Base-by-base conservation (phyloP, 2,797 vertebrate species). In the Melanotaenia pygmaea region DNA sequence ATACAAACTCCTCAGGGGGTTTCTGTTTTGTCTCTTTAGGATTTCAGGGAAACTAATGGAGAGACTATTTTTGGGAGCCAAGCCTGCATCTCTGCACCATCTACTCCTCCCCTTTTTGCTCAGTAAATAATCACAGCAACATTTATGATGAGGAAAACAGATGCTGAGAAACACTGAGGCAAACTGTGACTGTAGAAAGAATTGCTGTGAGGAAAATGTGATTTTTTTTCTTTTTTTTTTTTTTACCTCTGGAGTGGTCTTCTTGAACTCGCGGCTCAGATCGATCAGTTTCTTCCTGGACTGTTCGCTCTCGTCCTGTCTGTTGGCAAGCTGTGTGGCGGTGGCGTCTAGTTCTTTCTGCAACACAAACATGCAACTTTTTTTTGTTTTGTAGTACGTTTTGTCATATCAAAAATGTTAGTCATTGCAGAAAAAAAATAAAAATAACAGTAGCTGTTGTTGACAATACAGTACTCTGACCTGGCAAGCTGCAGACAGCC, bases 201-300 rank as follows among this genome's bases (percentile, higher is more conserved):
- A 75, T 47, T 2, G 62, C 5, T 4, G 54, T 67, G 68, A 59
- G 60, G 60, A 69, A 77, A 34, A 69, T 79, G 57, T 1, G 60
- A 67, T 73, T 63, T 59, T 75, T 96, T 97, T 32, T 30, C 28
- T 32, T 28, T 1, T 28, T 28, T 28, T 30, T 73, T 63, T 59
- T 74, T 96, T 97, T 94, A 99, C 98, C 96, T 99, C 98, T 85
- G 98, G 96, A 93, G 98, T 99, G 96, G 96, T 99, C 91, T 99
- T 99, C 95, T 99, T 99, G 94, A 99, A 99, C 91, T 99, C 97
- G 2, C 98, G 96, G 94, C 98, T 99, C 94, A 99, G 97, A 91
- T 99, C 98, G 81, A 99, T 98, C 77, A 99, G 94, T 65, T 92
- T 94, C 83, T 94, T 95, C 85, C 95, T 92, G 88, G 94, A 98